Conservation (phyloP, 2,113 vertebrate species). For the Cephalopterus ornatus region DNA sequence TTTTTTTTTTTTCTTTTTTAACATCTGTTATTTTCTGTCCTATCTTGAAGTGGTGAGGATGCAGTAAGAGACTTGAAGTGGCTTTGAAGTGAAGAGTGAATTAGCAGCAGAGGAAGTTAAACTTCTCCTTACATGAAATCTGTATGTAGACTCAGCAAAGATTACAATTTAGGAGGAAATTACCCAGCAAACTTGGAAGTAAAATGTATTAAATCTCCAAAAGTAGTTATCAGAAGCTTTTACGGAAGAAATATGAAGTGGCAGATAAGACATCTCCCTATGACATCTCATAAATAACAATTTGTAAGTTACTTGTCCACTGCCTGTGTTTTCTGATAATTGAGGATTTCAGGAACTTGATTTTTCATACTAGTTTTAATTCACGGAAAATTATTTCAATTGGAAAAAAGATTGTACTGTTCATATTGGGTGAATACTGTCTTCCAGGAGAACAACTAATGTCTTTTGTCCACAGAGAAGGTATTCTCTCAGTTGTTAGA, state of each 20-base stretch:
- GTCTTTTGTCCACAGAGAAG: background rate
- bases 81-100: background rate
- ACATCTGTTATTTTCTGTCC: background rate
- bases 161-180: background rate
- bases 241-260: background rate
- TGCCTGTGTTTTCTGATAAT: background rate
- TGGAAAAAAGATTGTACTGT: background rate
- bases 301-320: background rate
- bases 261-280: background rate
- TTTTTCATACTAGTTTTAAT: background rate
- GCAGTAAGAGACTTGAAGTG: background rate
- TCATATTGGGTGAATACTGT: background rate
- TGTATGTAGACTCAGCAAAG: background rate
- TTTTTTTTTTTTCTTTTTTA: background rate
- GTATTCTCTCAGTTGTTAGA: background rate
- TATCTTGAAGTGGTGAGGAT: background rate
- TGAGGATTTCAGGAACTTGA: background rate
- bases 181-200: background rate
- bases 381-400: background rate
- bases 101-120: slow-evolving; percentile 23
- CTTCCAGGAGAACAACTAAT: background rate
- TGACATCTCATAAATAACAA: background rate
- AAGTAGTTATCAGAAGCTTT: background rate
- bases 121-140: background rate
- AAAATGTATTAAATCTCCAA: background rate